Evolutionary conservation across 1,140 invertebrate species (phyloP).

Genomic region (Drosophila parabipectinata): DNA sequence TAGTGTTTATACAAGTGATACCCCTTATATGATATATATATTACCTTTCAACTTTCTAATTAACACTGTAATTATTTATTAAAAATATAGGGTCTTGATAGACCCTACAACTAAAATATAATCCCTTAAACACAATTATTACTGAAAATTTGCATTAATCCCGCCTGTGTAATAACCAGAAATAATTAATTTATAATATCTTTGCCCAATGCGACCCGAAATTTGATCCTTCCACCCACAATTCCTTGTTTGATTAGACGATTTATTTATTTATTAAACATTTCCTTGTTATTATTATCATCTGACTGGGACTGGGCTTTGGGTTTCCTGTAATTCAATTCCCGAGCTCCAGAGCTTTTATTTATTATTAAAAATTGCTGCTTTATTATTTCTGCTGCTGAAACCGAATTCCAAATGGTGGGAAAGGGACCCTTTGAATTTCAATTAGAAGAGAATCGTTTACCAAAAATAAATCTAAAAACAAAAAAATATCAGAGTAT

Average conservation of each 20-base stretch:
- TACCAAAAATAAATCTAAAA: background rate
- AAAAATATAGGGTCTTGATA: too few relatives aligned
- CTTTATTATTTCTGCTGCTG: too few relatives aligned
- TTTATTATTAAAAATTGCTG: slow-evolving; percentile 30
- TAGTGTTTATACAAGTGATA: too few relatives aligned
- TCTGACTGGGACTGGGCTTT: slow-evolving; percentile 9
- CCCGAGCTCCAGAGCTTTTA: slow-evolving; percentile 25
- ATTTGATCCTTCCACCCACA: background rate
- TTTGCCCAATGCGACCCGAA: background rate
- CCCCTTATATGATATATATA: too few relatives aligned
- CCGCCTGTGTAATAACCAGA: background rate
- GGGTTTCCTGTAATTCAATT: slow-evolving; percentile 22
- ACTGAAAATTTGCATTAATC: background rate
- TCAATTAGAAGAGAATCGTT: slow-evolving; percentile 5
- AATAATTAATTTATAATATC: slow-evolving; percentile 13
- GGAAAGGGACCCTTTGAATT: too few relatives aligned
- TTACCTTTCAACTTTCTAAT: too few relatives aligned
- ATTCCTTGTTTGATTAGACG: slow-evolving; percentile 17
- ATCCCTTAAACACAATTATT: background rate
- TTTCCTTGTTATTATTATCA: slow-evolving; percentile 15
- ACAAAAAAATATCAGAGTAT: background rate
- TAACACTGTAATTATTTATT: too few relatives aligned
- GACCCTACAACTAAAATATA: too few relatives aligned
- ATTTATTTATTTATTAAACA: slow-evolving; percentile 48
- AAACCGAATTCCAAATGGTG: slow-evolving; percentile 27